Percentiles rank a stretch among this genome's conserved stretches.
These are phyloP conservation scores for Drosophila mimetica DNA, from an alignment of 2,888 invertebrate species.

Conservation along the genomic window DNA sequence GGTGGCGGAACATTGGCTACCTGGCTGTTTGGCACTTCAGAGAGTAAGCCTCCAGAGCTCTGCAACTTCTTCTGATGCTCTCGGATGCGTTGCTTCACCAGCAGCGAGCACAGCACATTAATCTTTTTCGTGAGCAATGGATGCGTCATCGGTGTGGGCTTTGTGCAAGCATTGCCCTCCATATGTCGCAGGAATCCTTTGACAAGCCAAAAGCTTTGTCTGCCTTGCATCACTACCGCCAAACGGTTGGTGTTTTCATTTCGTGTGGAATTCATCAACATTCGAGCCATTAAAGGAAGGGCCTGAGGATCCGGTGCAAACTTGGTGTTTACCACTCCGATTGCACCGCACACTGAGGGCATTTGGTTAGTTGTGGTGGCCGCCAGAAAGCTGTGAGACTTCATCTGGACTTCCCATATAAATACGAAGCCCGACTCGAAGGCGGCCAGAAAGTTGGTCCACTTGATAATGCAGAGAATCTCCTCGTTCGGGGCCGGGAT, in stretches of 20 bases:
- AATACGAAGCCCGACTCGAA: constrained; percentile 77
- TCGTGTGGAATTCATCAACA: constrained; percentile 72
- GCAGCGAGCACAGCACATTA: constrained; percentile 79
- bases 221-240: constrained; percentile 82
- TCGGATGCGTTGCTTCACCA: constrained; percentile 81
- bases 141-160: constrained; percentile 83
- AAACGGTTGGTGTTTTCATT: constrained; percentile 70
- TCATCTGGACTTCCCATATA: constrained; percentile 82
- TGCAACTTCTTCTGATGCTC: constrained; percentile 61
- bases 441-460: constrained; percentile 82
- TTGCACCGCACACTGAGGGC: constrained; percentile 80
- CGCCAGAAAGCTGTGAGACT: constrained; percentile 70
- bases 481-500: constrained; percentile 82
- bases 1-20: neutral
- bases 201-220: constrained; percentile 77
- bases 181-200: constrained; percentile 80
- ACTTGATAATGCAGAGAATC: constrained; percentile 82
- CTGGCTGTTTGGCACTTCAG: neutral
- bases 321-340: constrained; percentile 79
- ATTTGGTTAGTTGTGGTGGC: constrained; percentile 81
- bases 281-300: constrained; percentile 76
- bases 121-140: constrained; percentile 83
- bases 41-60: neutral
- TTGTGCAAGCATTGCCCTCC: constrained; percentile 78
- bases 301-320: constrained; percentile 62